Evolutionary conservation across 2,888 invertebrate genomes (phyloP), one percentile per base, ranked within the genome.

Genomic region (Cheilosia variabilis): DNA sequence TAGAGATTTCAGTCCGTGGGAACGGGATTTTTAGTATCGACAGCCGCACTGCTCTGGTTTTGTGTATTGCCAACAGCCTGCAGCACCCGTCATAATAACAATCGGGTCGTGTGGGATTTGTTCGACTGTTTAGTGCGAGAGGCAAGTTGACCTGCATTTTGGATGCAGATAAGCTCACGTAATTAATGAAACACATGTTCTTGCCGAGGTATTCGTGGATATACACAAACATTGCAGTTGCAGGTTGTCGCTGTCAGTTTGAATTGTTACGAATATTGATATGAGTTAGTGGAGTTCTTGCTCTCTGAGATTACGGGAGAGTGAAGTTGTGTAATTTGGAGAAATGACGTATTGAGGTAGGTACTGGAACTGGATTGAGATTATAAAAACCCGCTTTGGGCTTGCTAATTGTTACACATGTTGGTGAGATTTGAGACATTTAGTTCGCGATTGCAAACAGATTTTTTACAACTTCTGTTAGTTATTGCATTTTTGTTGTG

Each of bases 121-220:
- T 63, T 78, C 45, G 69, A 22, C 37, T 65, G 43, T 10, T 34
- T 37, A 4, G 37, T 69, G 62, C 19, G 50, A 63, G 50, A 79
- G 69, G 27, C 31, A 50, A 52, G 63, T 52, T 86, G 86, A 86
- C 86, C 86, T 81, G 86, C 86, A 86, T 86, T 86, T 68, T 43
- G 43, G 27, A 72, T 72, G 55, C 84, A 86, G 76, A 86, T 86
- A 77, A 72, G 62, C 66, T 76, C 66, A 65, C 71, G 57, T 77
- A 86, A 86, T 86, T 76, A 86, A 81, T 77, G 69, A 68, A 81
- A 76, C 76, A 81, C 71, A 76, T 76, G 75, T 71, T 71, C 41
- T 55, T 31, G 69, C 2, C 19, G 17, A 24, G 17, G 41, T 71
- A 47, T 78, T 50, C 43, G 15, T 63, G 37, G 19, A 58, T 1